Conservation (phyloP, 2,113 vertebrate species). For the Coturnix japonica region DNA sequence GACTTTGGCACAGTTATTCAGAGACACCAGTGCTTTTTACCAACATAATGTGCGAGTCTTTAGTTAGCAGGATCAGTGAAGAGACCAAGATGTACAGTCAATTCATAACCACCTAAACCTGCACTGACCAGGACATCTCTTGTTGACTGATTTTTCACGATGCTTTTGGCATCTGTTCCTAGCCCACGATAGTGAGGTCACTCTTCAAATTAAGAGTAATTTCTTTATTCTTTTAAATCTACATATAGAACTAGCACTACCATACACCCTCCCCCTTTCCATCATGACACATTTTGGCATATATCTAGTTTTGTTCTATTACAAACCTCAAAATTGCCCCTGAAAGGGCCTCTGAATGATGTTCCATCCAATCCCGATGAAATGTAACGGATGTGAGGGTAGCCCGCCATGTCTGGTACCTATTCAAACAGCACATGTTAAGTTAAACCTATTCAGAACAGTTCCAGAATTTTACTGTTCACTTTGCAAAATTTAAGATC, state of each 20-base stretch:
- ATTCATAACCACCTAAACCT: background rate
- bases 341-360: conserved; percentile 87
- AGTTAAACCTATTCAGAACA: conserved; percentile 76
- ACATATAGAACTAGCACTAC: background rate
- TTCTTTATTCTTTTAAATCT: background rate
- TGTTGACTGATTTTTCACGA: background rate
- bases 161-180: background rate
- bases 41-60: background rate
- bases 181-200: background rate
- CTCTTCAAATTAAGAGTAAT: background rate
- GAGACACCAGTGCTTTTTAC: background rate
- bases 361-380: conserved; percentile 97
- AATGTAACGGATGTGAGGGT: conserved; percentile 99
- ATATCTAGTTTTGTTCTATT: conserved; percentile 71
- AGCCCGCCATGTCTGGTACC: conserved; percentile 90
- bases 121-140: background rate
- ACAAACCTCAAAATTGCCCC: conserved; percentile 96
- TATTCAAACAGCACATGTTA: conserved; percentile 76
- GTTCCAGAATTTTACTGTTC: conserved; percentile 49
- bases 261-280: conserved; percentile 37
- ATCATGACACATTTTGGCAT: conserved; percentile 21
- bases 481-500: conserved; percentile 13
- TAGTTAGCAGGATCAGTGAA: background rate
- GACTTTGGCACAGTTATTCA: background rate
- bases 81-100: background rate